These are phyloP conservation scores for Tragelaphus oryx DNA, from an alignment of 2,797 vertebrate genomes.

Conservation along the genomic window DNA sequence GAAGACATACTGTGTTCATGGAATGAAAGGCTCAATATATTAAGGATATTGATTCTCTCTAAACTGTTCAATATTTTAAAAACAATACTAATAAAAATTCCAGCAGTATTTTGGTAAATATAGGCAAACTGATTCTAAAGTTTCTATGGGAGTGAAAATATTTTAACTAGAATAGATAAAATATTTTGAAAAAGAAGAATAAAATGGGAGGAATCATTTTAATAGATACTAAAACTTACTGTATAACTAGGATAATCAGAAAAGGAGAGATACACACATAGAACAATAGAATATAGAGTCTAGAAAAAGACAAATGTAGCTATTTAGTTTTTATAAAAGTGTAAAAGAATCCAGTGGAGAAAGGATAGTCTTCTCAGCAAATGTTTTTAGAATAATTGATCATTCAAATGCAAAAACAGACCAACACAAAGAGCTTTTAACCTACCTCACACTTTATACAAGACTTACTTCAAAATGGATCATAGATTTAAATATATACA, in stretches of 20 bases:
- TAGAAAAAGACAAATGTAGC: neutral
- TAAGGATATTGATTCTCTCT: neutral
- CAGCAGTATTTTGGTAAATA: neutral
- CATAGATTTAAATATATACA: neutral
- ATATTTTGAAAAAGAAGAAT: neutral
- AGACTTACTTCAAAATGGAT: neutral
- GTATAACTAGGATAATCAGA: neutral
- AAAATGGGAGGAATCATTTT: neutral
- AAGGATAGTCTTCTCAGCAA: neutral
- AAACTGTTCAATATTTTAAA: neutral
- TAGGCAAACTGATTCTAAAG: neutral
- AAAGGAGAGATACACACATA: neutral
- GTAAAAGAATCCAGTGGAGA: neutral
- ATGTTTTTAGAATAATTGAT: neutral
- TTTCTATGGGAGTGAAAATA: neutral
- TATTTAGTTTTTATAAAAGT: neutral
- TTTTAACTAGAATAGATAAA: neutral
- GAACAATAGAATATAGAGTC: neutral
- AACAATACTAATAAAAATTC: neutral
- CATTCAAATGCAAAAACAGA: neutral
- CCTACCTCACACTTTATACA: neutral
- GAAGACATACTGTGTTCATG: neutral
- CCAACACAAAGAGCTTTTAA: neutral
- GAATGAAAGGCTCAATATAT: neutral
- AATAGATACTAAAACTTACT: neutral